Base-by-base conservation (phyloP, 2,113 vertebrate species). In the Austrofundulus limnaeus region DNA sequence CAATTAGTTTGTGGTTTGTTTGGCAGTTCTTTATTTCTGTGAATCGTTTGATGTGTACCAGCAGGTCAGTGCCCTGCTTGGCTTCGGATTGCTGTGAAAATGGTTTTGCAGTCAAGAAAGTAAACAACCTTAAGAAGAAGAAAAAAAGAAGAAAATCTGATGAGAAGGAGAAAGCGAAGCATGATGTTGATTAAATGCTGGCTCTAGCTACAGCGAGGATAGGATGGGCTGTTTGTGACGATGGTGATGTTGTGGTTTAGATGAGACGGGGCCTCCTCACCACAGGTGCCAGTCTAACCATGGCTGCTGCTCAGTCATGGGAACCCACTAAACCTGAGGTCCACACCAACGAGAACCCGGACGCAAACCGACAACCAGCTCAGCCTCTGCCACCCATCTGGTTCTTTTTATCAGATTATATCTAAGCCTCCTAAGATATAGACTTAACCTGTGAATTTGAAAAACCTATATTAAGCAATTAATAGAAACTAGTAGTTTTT, bases 201-300 rank as follows among this genome's bases (percentile, higher is more conserved):
- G 72, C 81, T 79, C 71, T 66, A 28, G 78, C 58, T 85, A 9
- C 43, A 72, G 24, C 1, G 24, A 37, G 45, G 60, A 25, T 0
- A 54, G 43, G 74, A 75, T 71, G 75, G 58, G 25, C 20, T 2
- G 51, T 75, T 59, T 82, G 78, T 43, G 61, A 67, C 34, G 19
- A 77, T 2, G 70, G 80, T 66, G 76, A 59, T 86, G 85, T 84
- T 41, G 84, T 63, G 84, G 85, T 71, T 55, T 21, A 37, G 52
- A 72, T 60, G 70, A 80, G 85, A 84, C 82, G 0, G 67, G 75
- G 70, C 67, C 82, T 74, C 66, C 49, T 72, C 41, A 75, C 87
- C 85, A 4, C 87, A 68, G 81, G 84, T 86, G 84, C 87, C 85
- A 81, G 82, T 66, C 61, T 59, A 82, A 82, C 70, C 58, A 14